These are phyloP conservation scores for Drosophila lutescens DNA, from an alignment of 2,888 invertebrate genomes.

Conservation along the genomic window DNA sequence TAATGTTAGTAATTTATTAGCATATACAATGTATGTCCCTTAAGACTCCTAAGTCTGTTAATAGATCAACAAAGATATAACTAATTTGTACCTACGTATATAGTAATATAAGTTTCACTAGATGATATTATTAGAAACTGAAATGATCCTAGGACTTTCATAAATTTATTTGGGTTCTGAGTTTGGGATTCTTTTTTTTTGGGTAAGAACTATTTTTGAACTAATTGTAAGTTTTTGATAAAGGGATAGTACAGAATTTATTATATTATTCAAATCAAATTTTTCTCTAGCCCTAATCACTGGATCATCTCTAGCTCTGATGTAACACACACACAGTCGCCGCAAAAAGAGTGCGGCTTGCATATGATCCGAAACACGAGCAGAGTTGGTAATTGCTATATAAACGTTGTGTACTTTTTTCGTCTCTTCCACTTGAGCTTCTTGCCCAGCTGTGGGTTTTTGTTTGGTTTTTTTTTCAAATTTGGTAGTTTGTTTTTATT, in stretches of 20 bases:
- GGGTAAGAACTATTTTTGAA: too few species aligned
- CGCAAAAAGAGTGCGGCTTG: conserved; percentile 20
- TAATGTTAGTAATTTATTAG: conserved; percentile 1
- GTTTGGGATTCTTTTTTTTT: too few species aligned
- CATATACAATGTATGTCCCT: neutral
- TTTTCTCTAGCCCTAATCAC: neutral
- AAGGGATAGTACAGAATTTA: too few species aligned
- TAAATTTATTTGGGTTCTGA: too few species aligned
- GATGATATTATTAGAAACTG: too few species aligned
- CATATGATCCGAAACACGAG: conserved; percentile 63
- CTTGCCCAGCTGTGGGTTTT: conserved; percentile 15
- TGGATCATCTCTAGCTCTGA: conserved; percentile 33
- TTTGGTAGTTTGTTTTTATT: conserved; percentile 73
- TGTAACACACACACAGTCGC: conserved; percentile 23
- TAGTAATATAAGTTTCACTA: neutral
- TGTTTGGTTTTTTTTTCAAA: conserved; percentile 42
- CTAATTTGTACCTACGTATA: neutral
- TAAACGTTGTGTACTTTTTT: conserved; percentile 60
- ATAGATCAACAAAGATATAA: neutral
- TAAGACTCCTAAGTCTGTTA: neutral
- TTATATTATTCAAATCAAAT: too few species aligned
- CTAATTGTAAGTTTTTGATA: too few species aligned
- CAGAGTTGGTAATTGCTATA: conserved; percentile 74
- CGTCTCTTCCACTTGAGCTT: conserved; percentile 10
- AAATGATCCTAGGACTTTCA: too few species aligned